Percentiles rank a stretch among this genome's conserved stretches.
These are phyloP conservation scores for Leistus spinibarbis DNA, from an alignment of 2,888 invertebrate genomes.

Conservation along the genomic window DNA sequence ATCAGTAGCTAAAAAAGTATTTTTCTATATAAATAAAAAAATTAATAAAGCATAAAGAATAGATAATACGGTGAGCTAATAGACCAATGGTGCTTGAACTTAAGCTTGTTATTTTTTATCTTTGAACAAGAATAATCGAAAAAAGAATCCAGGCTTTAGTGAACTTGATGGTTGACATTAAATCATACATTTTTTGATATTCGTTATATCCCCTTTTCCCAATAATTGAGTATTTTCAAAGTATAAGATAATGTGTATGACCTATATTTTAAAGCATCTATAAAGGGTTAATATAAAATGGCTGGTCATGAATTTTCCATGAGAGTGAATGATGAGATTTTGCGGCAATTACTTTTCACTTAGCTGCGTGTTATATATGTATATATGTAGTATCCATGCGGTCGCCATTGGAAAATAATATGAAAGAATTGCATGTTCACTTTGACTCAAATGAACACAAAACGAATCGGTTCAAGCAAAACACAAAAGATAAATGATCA, in stretches of 20 bases:
- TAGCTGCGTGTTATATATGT: neutral
- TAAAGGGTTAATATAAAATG: neutral
- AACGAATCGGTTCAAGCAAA: neutral
- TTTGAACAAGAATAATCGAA: too few relatives aligned
- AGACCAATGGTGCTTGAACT: too few relatives aligned
- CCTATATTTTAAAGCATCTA: neutral
- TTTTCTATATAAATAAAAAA: too few relatives aligned
- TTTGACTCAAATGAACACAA: neutral
- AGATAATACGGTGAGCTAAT: too few relatives aligned
- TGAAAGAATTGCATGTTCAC: neutral
- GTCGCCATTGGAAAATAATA: neutral
- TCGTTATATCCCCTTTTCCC: too few relatives aligned
- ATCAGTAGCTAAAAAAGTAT: too few relatives aligned
- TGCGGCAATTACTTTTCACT: neutral
- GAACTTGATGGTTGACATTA: too few relatives aligned
- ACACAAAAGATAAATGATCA: slow-evolving; percentile 28
- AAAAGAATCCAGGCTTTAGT: too few relatives aligned
- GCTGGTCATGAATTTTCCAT: neutral
- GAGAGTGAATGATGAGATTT: neutral
- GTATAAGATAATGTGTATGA: neutral
- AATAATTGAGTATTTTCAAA: neutral
- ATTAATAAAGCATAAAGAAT: too few relatives aligned
- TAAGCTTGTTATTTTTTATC: too few relatives aligned
- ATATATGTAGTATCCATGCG: too few relatives aligned
- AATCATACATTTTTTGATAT: too few relatives aligned